phyloP scores from a whole-genome alignment of 2,113 vertebrate genomes.

The Eonycteris spelaea region DNA sequence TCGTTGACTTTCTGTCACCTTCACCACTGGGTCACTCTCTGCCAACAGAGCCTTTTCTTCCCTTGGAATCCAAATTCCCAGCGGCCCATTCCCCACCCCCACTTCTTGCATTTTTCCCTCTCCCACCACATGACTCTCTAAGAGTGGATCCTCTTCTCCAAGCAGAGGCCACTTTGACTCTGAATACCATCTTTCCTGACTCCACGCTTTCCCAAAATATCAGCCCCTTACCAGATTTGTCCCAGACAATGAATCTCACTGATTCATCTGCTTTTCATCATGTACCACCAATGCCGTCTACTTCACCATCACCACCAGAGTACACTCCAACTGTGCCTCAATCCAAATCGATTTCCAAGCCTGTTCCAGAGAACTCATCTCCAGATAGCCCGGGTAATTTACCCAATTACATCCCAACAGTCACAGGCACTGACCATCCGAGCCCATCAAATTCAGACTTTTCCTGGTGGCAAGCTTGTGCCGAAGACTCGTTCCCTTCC shows the following conservation, averaged over 20 bases:
- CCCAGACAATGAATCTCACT: not conserved
- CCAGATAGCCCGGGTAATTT: not conserved
- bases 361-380: not conserved
- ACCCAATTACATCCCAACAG: not conserved
- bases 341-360: not conserved
- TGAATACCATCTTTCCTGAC: not conserved
- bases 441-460: not conserved
- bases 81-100: not conserved
- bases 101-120: no score
- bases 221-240: not conserved
- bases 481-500: not conserved
- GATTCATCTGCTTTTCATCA: not conserved
- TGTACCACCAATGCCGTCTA: not conserved
- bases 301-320: not conserved
- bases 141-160: not conserved
- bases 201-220: not conserved
- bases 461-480: not conserved
- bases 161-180: not conserved
- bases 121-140: not conserved
- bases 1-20: not conserved
- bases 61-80: not conserved
- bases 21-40: not conserved
- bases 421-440: not conserved
- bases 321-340: not conserved
- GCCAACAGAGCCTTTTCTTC: not conserved